Conservation (phyloP, 2,113 vertebrate genomes). For the Chitala chitala region DNA sequence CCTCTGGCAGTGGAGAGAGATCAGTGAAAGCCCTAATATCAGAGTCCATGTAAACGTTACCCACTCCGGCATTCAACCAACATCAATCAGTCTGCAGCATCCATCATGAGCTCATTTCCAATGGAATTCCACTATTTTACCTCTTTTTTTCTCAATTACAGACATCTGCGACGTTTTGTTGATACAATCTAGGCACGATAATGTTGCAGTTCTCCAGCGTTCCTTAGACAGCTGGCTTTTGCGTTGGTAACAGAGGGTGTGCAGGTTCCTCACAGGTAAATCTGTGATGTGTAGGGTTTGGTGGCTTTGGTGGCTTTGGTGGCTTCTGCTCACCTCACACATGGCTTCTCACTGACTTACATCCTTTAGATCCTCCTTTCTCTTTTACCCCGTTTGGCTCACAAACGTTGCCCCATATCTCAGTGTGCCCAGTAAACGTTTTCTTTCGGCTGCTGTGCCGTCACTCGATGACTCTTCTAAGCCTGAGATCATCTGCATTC, state of each 20-base stretch:
- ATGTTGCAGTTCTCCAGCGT: background rate
- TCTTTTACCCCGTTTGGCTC: no score
- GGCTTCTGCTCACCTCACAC: no score
- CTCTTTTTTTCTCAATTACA: background rate
- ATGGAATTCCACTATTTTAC: background rate
- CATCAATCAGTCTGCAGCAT: conserved; percentile 10
- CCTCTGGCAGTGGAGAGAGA: background rate
- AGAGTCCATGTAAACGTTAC: background rate
- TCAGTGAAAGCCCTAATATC: background rate
- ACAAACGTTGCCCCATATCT: no score
- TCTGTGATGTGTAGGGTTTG: background rate
- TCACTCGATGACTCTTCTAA: no score
- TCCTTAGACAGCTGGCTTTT: no score
- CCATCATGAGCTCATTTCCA: conserved; percentile 4
- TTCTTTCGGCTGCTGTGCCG: no score
- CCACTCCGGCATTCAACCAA: background rate
- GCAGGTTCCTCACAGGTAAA: background rate
- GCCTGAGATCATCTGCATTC: background rate
- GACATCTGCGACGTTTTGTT: background rate
- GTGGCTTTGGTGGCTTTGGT: no score
- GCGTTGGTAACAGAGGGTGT: background rate
- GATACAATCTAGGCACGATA: background rate
- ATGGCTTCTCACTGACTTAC: background rate
- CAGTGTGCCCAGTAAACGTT: no score
- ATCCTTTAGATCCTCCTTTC: background rate